Evolutionary conservation across 2,888 invertebrate species (phyloP), one percentile per base, ranked within the genome.

Genomic region (Colletes collaris): DNA sequence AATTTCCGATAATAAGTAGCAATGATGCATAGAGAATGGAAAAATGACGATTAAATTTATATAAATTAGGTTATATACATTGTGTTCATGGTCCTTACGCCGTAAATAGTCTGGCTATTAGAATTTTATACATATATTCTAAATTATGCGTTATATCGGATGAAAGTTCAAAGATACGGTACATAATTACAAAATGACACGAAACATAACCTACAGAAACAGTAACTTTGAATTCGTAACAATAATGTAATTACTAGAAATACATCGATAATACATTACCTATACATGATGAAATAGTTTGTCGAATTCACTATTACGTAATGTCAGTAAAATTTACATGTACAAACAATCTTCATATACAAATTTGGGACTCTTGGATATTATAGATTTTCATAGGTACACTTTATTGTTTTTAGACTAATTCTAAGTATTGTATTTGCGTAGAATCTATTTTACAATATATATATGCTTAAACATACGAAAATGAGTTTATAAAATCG

Each of bases 201-300:
- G 44, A 35, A 50, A 79, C 67, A 55, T 80, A 80, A 80, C 80
- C 80, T 80, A 53, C n/a, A 5, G 4, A 8, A 4, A 52, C 8
- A 53, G 7, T 35, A 11, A 52, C 35, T 2, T 64, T 10, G 2
- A 55, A 19, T 6, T 66, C n/a, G 5, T 49, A 55, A 0, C 1
- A 49, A 44, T 40, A 62, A 81, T 81, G 72, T 81, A 65, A 81
- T 65, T 81, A 81, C 81, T 53, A 62, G 64, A n/a, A 1, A 68
- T 13, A 62, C 56, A 37, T 46, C 19, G 56, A 59, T 55, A 16
- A 27, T 69, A 63, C 16, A 62, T 81, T 81, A 81, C 81, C 81
- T 81, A 69, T 81, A 68, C 81, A 81, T 81, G 58, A 58, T 81
- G 68, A n/a, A 1, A 65, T 13, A 62, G 58, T 44, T 46, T 35